phyloP scores from a whole-genome alignment of 2,113 vertebrate species.

The Heterochromis multidens region DNA sequence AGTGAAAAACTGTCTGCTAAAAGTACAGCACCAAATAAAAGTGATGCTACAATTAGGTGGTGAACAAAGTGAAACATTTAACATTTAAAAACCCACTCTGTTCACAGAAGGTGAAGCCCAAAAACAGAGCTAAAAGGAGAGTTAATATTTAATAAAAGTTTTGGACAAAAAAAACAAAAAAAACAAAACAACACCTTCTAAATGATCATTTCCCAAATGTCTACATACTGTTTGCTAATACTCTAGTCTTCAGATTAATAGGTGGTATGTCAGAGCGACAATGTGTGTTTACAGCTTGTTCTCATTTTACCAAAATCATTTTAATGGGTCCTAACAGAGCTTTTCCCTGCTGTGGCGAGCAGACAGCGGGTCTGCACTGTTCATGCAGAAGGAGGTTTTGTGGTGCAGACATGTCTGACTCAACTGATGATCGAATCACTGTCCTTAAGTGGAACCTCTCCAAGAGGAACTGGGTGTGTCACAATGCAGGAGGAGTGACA shows the following conservation, averaged over 20 bases:
- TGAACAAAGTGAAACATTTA: neutral
- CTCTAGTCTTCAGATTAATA: neutral
- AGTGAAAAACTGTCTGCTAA: neutral
- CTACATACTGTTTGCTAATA: neutral
- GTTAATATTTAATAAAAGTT: neutral
- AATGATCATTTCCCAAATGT: neutral
- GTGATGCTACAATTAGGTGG: neutral
- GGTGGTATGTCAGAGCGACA: neutral
- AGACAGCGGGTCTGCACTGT: neutral
- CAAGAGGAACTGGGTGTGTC: conserved; percentile 39
- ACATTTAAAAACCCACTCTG: neutral
- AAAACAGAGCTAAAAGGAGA: neutral
- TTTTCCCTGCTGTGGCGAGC: neutral
- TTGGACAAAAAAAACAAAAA: too few relatives aligned
- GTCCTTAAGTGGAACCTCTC: neutral
- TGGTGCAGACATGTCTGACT: conserved; percentile 13
- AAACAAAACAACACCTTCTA: neutral
- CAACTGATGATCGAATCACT: conserved; percentile 28
- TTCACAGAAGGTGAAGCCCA: neutral
- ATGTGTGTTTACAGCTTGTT: neutral
- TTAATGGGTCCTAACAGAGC: neutral
- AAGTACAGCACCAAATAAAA: neutral
- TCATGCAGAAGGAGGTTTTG: neutral
- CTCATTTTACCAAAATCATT: neutral
- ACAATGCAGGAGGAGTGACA: neutral